Conservation (phyloP, 35 echinoderm and acorn worm genomes). For the Ophiothrix spiculata region DNA sequence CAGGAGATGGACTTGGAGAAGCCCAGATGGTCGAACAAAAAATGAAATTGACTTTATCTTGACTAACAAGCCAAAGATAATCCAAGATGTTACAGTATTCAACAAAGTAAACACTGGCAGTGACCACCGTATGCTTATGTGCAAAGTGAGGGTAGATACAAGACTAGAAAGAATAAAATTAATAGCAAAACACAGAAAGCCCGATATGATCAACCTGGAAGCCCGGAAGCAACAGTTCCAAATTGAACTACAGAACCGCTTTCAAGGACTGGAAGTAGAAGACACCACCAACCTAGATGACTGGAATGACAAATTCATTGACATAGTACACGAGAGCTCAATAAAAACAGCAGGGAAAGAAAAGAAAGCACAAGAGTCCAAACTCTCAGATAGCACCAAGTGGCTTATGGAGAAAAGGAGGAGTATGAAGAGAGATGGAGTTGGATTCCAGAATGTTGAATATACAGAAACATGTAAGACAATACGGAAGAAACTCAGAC, state of each 20-base stretch:
- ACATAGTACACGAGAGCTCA: neutral
- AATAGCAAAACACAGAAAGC: conserved; percentile 10
- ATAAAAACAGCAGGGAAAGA: conserved; percentile 4
- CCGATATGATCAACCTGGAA: neutral
- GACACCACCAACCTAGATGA: neutral
- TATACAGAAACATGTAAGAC: conserved; percentile 27
- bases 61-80: neutral
- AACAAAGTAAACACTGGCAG: conserved; percentile 14
- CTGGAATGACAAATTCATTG: no score
- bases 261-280: neutral
- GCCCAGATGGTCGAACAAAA: conserved; percentile 11
- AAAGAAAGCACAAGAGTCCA: neutral
- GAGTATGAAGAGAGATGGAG: conserved; percentile 1
- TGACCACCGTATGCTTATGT: conserved; percentile 1
- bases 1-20: conserved; percentile 40
- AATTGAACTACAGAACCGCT: neutral
- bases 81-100: neutral
- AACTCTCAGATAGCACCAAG: conserved; percentile 23
- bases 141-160: conserved; percentile 14
- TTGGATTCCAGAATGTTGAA: conserved; percentile 15
- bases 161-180: conserved; percentile 28
- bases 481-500: neutral
- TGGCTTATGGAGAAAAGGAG: conserved; percentile 25
- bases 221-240: neutral
- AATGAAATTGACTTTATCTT: conserved; percentile 28